phyloP scores from a whole-genome alignment of 2,797 vertebrate species.

The Clarias pachynema region DNA sequence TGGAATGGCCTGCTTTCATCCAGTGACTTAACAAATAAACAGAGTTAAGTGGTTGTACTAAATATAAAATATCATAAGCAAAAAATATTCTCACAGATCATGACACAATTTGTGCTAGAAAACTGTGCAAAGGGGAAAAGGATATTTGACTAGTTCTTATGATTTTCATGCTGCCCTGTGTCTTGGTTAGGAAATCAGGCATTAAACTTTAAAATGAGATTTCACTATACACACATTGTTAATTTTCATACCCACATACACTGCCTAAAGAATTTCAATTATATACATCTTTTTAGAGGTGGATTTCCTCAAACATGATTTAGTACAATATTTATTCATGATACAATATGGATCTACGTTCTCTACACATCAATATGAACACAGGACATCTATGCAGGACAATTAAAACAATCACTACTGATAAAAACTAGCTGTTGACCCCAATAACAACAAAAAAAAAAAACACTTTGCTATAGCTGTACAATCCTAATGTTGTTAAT shows the following conservation, averaged over 20 bases:
- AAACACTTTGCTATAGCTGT: slow-evolving; percentile 72
- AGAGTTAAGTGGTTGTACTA: slow-evolving; percentile 18
- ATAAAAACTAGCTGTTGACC: slow-evolving; percentile 79
- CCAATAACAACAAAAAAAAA: slow-evolving; percentile 71
- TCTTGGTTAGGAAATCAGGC: slow-evolving; percentile 67
- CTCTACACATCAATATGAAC: slow-evolving; percentile 88
- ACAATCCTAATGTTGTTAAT: slow-evolving; percentile 78
- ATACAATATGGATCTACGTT: slow-evolving; percentile 82
- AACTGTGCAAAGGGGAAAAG: slow-evolving; percentile 50
- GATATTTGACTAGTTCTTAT: slow-evolving; percentile 54
- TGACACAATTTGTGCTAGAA: slow-evolving; percentile 52
- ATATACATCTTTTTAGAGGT: slow-evolving; percentile 79
- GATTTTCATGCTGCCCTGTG: slow-evolving; percentile 74
- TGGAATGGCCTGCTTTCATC: slow-evolving; percentile 50
- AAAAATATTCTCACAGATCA: slow-evolving; percentile 33
- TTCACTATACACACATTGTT: slow-evolving; percentile 84
- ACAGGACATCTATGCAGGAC: slow-evolving; percentile 83
- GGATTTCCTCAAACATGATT: slow-evolving; percentile 75
- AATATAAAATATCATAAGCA: slow-evolving; percentile 36
- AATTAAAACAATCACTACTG: slow-evolving; percentile 81
- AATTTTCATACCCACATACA: slow-evolving; percentile 74
- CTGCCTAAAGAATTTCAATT: slow-evolving; percentile 77
- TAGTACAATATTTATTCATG: slow-evolving; percentile 87
- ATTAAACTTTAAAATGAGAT: slow-evolving; percentile 79
- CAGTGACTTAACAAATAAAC: slow-evolving; percentile 31